Conservation (phyloP, 1,140 invertebrate genomes). For the Matsumurasca onukii region DNA sequence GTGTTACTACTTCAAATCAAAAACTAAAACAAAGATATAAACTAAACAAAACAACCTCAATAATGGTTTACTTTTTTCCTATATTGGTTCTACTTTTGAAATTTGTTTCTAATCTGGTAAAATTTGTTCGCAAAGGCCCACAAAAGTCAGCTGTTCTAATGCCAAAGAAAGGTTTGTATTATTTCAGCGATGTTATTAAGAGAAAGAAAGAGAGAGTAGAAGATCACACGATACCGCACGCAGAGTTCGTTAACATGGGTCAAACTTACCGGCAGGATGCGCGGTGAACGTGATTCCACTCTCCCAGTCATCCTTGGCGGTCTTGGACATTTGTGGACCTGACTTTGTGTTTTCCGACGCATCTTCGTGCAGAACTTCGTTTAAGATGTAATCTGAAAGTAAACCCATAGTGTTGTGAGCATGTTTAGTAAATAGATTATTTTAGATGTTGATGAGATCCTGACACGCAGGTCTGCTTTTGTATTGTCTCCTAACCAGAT, state of each 20-base stretch:
- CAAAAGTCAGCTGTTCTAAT: no score
- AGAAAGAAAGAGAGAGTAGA: not conserved
- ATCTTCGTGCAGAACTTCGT: conserved; percentile 59
- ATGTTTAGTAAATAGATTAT: conserved; percentile 3
- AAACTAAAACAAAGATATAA: not conserved
- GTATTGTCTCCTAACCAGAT: no score
- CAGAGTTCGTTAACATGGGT: conserved; percentile 7
- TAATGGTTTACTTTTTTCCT: not conserved
- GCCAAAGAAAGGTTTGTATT: no score
- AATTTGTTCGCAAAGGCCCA: not conserved
- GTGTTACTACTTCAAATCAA: no score
- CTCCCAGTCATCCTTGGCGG: conserved; percentile 70
- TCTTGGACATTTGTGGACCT: conserved; percentile 45
- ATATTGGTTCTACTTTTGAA: not conserved
- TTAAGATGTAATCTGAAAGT: conserved; percentile 40
- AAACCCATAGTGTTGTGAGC: not conserved
- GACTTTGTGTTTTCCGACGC: conserved; percentile 58
- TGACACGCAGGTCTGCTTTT: not conserved
- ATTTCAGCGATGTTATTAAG: no score
- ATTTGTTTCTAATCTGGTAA: not conserved
- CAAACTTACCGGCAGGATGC: conserved; percentile 76
- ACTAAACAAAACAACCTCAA: not conserved
- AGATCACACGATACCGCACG: conserved; percentile 39
- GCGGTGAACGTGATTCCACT: conserved; percentile 82
- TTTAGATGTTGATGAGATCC: not conserved